A percentile compares a stretch with the other conserved stretches of the same genome.
Conservation (phyloP, 2,113 vertebrate species). For the Hyperopisus bebe region DNA sequence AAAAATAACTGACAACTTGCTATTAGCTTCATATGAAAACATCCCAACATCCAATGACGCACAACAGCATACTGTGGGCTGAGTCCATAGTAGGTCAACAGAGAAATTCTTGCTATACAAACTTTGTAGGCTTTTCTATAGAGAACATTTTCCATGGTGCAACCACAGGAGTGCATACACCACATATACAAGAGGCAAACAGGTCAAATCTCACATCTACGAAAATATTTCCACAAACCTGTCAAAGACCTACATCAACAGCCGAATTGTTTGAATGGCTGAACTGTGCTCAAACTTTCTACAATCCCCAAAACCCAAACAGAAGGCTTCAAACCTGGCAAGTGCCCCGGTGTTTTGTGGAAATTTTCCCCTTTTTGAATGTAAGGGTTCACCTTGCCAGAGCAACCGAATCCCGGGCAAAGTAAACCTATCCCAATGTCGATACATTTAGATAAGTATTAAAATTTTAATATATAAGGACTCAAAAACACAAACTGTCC, state of each 20-base stretch:
- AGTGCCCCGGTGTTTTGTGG: neutral
- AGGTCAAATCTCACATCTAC: neutral
- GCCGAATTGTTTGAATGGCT: neutral
- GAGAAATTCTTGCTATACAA: neutral
- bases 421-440: neutral
- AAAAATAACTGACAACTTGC: neutral
- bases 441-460: neutral
- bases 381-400: neutral
- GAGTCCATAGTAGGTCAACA: neutral
- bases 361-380: neutral
- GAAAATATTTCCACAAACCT: neutral
- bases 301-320: neutral
- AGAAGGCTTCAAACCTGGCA: neutral
- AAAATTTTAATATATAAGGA: neutral
- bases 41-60: neutral
- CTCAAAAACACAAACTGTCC: neutral
- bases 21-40: neutral
- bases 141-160: neutral
- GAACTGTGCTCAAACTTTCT: neutral
- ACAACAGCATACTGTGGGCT: neutral
- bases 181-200: neutral
- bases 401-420: neutral
- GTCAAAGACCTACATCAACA: neutral
- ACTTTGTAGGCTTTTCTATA: neutral
- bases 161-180: neutral